Evolutionary conservation across 2,888 invertebrate species (phyloP).

Genomic region (Stomorhina lunata): DNA sequence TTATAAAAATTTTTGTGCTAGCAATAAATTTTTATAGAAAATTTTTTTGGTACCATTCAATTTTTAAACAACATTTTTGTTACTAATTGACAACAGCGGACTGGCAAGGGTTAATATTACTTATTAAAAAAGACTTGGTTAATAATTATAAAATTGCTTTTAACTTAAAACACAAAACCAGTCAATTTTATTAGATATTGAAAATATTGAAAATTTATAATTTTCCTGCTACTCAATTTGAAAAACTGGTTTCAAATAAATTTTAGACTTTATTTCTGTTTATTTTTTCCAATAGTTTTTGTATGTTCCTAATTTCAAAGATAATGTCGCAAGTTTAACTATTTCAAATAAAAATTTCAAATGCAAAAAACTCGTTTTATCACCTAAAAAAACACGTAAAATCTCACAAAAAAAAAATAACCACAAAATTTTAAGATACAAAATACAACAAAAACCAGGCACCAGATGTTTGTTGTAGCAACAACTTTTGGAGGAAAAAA

Average conservation of each 20-base stretch:
- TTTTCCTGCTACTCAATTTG: too few relatives aligned
- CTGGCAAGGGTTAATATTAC: too few relatives aligned
- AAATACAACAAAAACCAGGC: background rate
- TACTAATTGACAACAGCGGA: too few relatives aligned
- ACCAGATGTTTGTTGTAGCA: background rate
- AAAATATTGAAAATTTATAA: too few relatives aligned
- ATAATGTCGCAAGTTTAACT: slow-evolving; percentile 32
- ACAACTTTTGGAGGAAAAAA: background rate
- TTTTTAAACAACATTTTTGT: too few relatives aligned
- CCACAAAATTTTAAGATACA: background rate
- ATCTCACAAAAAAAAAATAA: slow-evolving; percentile 18
- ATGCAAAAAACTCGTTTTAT: slow-evolving; percentile 15
- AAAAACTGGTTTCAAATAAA: slow-evolving; percentile 40
- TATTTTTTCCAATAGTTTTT: background rate
- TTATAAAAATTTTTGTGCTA: too few relatives aligned
- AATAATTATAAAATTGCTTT: too few relatives aligned
- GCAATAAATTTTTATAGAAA: too few relatives aligned
- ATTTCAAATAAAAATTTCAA: slow-evolving; percentile 39
- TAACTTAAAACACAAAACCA: too few relatives aligned
- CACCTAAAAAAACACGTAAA: background rate
- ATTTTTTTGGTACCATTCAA: too few relatives aligned
- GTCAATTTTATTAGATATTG: too few relatives aligned
- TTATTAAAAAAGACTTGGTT: too few relatives aligned
- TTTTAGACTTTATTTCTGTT: slow-evolving; percentile 17
- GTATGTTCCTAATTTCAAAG: background rate